These are phyloP conservation scores for Cuculus canorus DNA, from an alignment of 2,797 vertebrate species.

Conservation along the genomic window DNA sequence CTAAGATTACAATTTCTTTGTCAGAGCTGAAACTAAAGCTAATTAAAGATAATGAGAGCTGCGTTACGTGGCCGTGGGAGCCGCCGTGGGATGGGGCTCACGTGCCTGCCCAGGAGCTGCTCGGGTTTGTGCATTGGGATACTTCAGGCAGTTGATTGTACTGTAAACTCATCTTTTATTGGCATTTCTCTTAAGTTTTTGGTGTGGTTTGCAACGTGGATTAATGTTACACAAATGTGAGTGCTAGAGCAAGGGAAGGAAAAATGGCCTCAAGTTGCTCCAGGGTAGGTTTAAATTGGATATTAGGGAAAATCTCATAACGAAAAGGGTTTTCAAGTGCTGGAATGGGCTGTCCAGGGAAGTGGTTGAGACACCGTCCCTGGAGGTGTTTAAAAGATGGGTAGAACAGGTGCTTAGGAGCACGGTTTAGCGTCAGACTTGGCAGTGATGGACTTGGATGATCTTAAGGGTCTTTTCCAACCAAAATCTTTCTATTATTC, in stretches of 20 bases:
- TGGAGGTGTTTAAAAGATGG: too few relatives aligned
- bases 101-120: background rate
- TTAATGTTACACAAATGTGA: accelerated
- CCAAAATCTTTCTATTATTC: too few relatives aligned
- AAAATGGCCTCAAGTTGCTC: too few relatives aligned
- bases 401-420: too few relatives aligned
- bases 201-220: background rate
- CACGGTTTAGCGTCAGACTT: too few relatives aligned
- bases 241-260: background rate
- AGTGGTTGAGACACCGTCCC: too few relatives aligned
- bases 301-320: too few relatives aligned
- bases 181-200: background rate
- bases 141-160: background rate
- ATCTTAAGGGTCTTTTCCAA: too few relatives aligned
- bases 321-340: too few relatives aligned
- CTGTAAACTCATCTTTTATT: background rate
- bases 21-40: background rate
- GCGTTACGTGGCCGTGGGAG: background rate
- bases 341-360: too few relatives aligned
- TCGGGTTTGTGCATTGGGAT: background rate
- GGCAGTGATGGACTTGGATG: too few relatives aligned
- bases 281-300: too few relatives aligned
- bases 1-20: background rate
- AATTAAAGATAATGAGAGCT: background rate
- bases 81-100: background rate